phyloP scores from a whole-genome alignment of 1,140 invertebrate species.

The Formica exsecta region DNA sequence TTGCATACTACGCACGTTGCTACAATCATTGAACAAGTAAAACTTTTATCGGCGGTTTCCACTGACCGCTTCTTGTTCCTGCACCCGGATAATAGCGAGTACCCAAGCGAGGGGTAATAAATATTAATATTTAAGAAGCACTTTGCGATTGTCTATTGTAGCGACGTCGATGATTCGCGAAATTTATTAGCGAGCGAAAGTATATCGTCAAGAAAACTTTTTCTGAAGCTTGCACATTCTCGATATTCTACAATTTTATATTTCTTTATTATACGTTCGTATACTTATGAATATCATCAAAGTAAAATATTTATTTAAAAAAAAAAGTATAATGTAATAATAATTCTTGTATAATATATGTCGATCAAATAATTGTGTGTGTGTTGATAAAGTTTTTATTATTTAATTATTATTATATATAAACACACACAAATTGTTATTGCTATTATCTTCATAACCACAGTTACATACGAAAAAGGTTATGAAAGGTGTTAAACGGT shows the following conservation, averaged over 20 bases:
- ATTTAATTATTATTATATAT: neutral
- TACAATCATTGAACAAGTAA: slow-evolving; percentile 44
- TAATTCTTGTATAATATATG: neutral
- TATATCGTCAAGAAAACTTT: neutral
- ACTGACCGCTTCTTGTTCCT: neutral
- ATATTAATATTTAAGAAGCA: slow-evolving; percentile 41
- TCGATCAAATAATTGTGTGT: neutral
- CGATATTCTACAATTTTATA: neutral
- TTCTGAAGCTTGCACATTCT: neutral
- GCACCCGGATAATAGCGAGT: neutral
- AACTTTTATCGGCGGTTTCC: slow-evolving; percentile 38
- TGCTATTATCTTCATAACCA: neutral
- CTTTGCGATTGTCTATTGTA: neutral
- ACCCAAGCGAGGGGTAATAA: slow-evolving; percentile 15
- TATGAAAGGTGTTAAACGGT: neutral
- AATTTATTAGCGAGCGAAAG: neutral
- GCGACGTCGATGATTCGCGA: neutral
- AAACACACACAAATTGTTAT: too few relatives aligned
- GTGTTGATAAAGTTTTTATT: neutral
- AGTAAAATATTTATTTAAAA: neutral
- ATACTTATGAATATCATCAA: neutral
- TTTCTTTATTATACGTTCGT: neutral
- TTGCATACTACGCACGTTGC: neutral
- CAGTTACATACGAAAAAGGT: neutral
- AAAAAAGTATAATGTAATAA: neutral